These are phyloP conservation scores for Rhabdomys pumilio DNA, from an alignment of 2,797 vertebrate genomes.

Conservation along the genomic window DNA sequence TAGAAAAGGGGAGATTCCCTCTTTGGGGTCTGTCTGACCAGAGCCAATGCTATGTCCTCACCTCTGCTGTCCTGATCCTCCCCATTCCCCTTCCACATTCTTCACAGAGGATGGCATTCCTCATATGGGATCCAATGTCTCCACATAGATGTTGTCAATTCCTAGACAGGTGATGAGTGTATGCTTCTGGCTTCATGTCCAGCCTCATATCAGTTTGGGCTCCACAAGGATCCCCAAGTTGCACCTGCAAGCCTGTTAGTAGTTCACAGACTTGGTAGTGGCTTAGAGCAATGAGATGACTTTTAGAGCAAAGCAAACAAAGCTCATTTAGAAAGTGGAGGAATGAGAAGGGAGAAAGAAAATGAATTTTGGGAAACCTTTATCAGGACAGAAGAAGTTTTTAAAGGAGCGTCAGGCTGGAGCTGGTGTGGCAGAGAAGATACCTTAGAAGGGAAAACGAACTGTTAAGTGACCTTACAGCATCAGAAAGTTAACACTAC, in stretches of 20 bases:
- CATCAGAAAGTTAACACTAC: background rate
- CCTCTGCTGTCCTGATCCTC: background rate
- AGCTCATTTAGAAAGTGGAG: conserved; percentile 49
- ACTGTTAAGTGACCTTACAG: background rate
- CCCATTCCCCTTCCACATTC: background rate
- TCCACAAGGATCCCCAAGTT: background rate
- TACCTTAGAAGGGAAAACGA: background rate
- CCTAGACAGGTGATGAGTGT: background rate
- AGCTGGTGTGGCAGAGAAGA: background rate
- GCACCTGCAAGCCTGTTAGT: background rate
- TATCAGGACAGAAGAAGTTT: background rate
- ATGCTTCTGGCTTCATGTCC: background rate
- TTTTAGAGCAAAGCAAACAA: background rate
- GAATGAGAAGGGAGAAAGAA: background rate
- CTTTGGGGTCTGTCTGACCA: background rate
- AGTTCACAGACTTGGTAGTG: background rate
- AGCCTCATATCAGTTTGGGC: background rate
- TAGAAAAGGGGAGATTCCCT: background rate
- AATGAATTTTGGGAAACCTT: conserved; percentile 15
- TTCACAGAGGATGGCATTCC: background rate
- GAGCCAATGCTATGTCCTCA: background rate
- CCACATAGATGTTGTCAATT: background rate
- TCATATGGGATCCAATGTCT: background rate
- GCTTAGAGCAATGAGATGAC: background rate
- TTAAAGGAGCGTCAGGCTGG: background rate